Conservation (phyloP, 2,113 vertebrate genomes). For the Nesoenas mayeri region DNA sequence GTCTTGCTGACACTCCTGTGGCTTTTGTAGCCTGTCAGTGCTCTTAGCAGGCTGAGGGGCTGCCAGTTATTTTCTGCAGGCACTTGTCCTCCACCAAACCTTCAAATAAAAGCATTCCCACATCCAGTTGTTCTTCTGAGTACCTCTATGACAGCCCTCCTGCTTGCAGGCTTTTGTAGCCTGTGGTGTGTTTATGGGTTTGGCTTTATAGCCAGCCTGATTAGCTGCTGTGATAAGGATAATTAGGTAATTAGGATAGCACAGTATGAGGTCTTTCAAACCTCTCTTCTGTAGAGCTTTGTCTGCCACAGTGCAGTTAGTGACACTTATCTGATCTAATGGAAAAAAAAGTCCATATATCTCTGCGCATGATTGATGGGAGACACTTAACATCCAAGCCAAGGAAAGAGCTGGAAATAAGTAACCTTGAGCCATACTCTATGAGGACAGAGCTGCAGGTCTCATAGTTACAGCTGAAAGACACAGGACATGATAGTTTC, state of each 20-base stretch:
- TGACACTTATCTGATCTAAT: not conserved
- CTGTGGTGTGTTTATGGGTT: conserved; percentile 43
- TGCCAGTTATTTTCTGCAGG: not conserved
- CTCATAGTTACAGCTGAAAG: not conserved
- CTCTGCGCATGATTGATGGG: not conserved
- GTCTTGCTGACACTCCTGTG: not conserved
- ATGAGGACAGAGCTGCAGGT: not conserved
- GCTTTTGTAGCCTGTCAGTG: not conserved
- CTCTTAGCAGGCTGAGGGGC: not conserved
- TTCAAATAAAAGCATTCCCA: not conserved
- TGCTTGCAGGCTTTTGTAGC: conserved; percentile 13
- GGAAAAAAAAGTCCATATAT: not conserved
- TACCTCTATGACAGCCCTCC: not conserved
- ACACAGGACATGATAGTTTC: accelerated
- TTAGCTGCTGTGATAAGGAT: conserved; percentile 52
- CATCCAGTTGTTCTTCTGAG: not conserved
- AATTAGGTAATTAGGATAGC: conserved; percentile 58
- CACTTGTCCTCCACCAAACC: not conserved
- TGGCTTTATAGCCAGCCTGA: conserved; percentile 42
- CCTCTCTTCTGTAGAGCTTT: conserved; percentile 34
- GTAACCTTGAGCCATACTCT: not conserved
- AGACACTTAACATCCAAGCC: not conserved
- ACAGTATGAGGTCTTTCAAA: conserved; percentile 33
- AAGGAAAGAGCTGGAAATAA: not conserved
- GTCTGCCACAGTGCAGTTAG: not conserved